A percentile compares a stretch with the other conserved stretches of the same genome.
phyloP scores from a whole-genome alignment of 1,140 invertebrate genomes.

The Zaprionus tsacasi region DNA sequence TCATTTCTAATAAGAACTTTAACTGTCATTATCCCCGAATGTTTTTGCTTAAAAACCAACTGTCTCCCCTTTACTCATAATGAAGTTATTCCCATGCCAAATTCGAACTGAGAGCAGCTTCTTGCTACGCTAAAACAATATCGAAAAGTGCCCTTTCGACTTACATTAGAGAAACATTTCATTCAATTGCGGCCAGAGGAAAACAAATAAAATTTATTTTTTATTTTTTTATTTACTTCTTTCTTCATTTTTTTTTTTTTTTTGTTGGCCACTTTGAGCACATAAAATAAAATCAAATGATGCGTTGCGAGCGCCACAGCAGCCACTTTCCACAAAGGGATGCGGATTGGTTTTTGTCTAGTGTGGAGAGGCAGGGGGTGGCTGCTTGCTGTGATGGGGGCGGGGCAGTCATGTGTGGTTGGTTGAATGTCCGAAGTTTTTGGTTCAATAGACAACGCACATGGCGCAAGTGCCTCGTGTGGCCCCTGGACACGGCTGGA shows the following conservation, averaged over 20 bases:
- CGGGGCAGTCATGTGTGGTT: conserved; percentile 61
- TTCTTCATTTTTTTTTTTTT: conserved; percentile 43
- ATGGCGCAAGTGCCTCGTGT: conserved; percentile 26
- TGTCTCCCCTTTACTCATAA: conserved; percentile 5
- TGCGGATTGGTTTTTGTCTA: conserved; percentile 17
- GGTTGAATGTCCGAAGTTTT: conserved; percentile 57
- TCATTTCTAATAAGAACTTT: neutral
- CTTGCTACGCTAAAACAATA: conserved; percentile 28
- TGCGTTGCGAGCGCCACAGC: conserved; percentile 66
- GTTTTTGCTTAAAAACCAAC: neutral
- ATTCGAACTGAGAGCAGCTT: neutral
- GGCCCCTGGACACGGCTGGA: conserved; percentile 27
- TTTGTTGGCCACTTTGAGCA: conserved; percentile 65
- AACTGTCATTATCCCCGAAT: neutral
- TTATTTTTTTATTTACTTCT: conserved; percentile 34
- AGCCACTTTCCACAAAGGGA: conserved; percentile 60
- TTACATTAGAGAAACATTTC: conserved; percentile 73
- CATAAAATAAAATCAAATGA: conserved; percentile 82
- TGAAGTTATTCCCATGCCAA: conserved; percentile 46
- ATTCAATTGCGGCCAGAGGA: conserved; percentile 76
- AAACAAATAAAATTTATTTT: conserved; percentile 82
- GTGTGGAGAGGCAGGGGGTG: neutral
- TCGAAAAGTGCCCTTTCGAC: conserved; percentile 44
- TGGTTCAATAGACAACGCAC: conserved; percentile 76
- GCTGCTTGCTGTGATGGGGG: neutral